These are phyloP conservation scores for Agrypnia vestita DNA, from an alignment of 1,140 invertebrate species.

Conservation along the genomic window DNA sequence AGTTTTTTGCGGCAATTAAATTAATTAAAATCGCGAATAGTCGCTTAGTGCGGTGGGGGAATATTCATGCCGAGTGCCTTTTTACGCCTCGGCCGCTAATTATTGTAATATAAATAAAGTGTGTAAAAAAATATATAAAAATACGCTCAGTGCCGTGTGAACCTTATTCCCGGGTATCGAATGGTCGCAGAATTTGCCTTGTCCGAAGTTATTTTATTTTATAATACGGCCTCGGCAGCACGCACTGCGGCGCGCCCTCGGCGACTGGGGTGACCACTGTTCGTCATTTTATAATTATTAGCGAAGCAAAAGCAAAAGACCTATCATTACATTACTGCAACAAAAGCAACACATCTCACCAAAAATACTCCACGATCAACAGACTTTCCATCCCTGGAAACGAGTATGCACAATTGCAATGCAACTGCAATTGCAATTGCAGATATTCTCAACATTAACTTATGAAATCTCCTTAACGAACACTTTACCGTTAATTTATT, in stretches of 20 bases:
- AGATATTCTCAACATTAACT: too few relatives aligned
- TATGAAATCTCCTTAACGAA: too few relatives aligned
- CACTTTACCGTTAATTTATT: too few relatives aligned
- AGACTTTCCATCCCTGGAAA: too few relatives aligned
- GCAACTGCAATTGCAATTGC: too few relatives aligned
- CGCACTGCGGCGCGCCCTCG: conserved; percentile 4
- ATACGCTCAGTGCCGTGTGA: background rate
- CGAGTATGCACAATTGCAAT: too few relatives aligned
- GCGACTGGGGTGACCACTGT: background rate
- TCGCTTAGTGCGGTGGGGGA: background rate
- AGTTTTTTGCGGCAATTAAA: background rate
- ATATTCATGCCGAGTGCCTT: background rate
- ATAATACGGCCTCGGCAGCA: background rate
- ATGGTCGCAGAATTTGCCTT: conserved; percentile 31
- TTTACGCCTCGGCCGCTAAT: background rate
- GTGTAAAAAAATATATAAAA: background rate
- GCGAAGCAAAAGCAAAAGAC: too few relatives aligned
- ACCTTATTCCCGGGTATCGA: conserved; percentile 1
- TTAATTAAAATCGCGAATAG: background rate
- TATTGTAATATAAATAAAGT: conserved; percentile 9
- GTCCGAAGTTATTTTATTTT: conserved; percentile 26
- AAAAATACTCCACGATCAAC: too few relatives aligned
- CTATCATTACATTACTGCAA: too few relatives aligned
- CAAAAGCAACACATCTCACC: too few relatives aligned
- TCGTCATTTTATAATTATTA: too few relatives aligned